Conservation (phyloP, 92 coral and sea anemone genomes). For the Phenganax subtilis region DNA sequence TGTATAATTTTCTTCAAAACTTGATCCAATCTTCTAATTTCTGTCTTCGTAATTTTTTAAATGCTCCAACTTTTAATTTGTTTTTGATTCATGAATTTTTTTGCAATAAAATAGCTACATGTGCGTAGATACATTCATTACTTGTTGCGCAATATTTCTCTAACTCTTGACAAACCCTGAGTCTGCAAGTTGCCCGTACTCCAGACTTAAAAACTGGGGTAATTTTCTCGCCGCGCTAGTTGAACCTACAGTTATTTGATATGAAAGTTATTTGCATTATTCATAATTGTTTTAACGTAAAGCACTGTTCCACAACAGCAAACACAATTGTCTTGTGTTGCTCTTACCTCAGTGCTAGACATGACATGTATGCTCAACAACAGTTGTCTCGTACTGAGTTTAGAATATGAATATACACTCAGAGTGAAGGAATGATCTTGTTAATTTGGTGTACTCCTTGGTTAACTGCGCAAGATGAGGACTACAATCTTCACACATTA, state of each 20-base stretch:
- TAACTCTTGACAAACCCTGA: no score
- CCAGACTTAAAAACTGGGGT: no score
- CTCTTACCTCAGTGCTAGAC: background rate
- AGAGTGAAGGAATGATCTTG: background rate
- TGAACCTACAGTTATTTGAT: background rate
- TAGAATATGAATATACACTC: background rate
- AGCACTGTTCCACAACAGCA: slow-evolving; percentile 22
- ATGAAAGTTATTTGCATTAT: slow-evolving; percentile 6
- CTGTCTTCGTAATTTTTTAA: no score
- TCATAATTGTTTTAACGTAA: background rate
- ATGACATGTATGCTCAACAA: background rate
- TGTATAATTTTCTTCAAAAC: no score
- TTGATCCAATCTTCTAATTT: no score
- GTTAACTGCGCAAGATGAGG: background rate
- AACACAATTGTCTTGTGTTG: slow-evolving; percentile 17
- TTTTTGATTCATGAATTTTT: no score
- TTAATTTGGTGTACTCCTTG: background rate
- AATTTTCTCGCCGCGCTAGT: no score
- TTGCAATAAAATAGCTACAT: no score
- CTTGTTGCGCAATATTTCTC: no score
- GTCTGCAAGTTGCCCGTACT: no score
- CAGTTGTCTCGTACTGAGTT: background rate
- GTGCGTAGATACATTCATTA: no score
- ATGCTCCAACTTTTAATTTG: no score
- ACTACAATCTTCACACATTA: background rate